Percentiles rank a stretch among this genome's conserved stretches.
phyloP scores from a whole-genome alignment of 2,888 invertebrate species.

The Pandemis corylana region DNA sequence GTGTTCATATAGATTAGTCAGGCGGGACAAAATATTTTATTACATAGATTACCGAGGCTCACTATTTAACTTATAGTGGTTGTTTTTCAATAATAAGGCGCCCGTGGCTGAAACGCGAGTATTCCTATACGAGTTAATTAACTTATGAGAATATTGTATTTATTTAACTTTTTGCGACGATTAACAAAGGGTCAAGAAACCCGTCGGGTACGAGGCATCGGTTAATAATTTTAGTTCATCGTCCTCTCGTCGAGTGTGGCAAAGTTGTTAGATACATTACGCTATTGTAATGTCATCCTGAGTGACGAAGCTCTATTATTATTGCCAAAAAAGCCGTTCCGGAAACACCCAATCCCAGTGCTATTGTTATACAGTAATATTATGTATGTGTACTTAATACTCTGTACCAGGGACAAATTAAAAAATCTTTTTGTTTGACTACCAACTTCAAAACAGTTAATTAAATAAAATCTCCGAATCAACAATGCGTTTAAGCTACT shows the following conservation, averaged over 20 bases:
- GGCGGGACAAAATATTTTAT: too few relatives aligned
- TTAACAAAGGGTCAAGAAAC: not conserved
- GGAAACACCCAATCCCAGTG: not conserved
- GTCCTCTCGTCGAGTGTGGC: conserved; percentile 7
- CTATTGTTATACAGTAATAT: not conserved
- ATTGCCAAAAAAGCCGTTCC: conserved; percentile 1
- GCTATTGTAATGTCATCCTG: conserved; percentile 1
- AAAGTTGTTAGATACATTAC: conserved; percentile 11
- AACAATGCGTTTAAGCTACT: too few relatives aligned
- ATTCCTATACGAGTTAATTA: not conserved
- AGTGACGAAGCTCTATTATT: not conserved
- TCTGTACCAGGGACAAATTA: too few relatives aligned
- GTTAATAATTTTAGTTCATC: conserved; percentile 5
- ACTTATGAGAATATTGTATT: not conserved
- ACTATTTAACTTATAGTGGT: too few relatives aligned
- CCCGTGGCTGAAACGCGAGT: too few relatives aligned
- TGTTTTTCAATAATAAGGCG: not conserved
- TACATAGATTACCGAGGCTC: too few relatives aligned
- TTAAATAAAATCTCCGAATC: too few relatives aligned
- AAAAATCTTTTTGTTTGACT: too few relatives aligned
- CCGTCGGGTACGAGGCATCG: not conserved
- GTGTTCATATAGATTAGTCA: too few relatives aligned
- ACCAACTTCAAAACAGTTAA: too few relatives aligned
- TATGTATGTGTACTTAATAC: too few relatives aligned
- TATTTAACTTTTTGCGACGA: not conserved